Evolutionary conservation across 1,140 invertebrate species (phyloP).

Genomic region (Drosophila cardini): DNA sequence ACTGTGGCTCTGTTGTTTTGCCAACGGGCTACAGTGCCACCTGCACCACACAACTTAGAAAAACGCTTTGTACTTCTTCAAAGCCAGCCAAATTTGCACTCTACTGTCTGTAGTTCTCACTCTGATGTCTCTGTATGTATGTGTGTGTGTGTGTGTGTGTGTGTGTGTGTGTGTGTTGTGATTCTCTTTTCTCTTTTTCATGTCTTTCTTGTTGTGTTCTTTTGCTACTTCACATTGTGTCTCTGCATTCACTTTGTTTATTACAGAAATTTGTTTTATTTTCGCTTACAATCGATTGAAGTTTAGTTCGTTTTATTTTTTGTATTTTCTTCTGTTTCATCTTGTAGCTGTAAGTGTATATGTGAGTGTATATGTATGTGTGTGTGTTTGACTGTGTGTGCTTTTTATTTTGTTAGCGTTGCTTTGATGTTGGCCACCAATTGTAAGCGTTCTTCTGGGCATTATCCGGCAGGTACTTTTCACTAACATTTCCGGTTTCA

Average conservation of each 20-base stretch:
- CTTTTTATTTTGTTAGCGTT: slow-evolving; percentile 30
- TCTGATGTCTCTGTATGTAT: slow-evolving; percentile 11
- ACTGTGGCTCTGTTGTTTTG: slow-evolving; percentile 59
- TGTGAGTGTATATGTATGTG: slow-evolving; percentile 4
- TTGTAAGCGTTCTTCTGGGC: slow-evolving; percentile 16
- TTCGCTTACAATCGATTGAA: slow-evolving; percentile 73
- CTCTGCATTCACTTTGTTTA: slow-evolving; percentile 51
- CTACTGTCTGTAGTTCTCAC: slow-evolving; percentile 36
- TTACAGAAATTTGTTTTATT: slow-evolving; percentile 73
- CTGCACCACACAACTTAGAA: slow-evolving; percentile 39
- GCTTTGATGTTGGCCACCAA: slow-evolving; percentile 66
- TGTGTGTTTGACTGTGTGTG: not conserved
- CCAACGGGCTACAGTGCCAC: slow-evolving; percentile 68
- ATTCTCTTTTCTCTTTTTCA: not conserved
- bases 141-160: slow-evolving; percentile 19
- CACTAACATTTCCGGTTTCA: not conserved
- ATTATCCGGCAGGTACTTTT: slow-evolving; percentile 1
- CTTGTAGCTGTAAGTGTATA: slow-evolving; percentile 7
- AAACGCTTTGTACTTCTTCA: slow-evolving; percentile 80
- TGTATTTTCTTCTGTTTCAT: slow-evolving; percentile 30
- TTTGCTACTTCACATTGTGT: slow-evolving; percentile 39
- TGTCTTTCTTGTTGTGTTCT: slow-evolving; percentile 19
- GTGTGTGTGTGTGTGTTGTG: slow-evolving; percentile 16
- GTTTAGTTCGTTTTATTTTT: slow-evolving; percentile 55
- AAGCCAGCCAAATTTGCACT: slow-evolving; percentile 71